Base-by-base conservation (phyloP, 2,113 vertebrate genomes). In the Synodontis membranacea region DNA sequence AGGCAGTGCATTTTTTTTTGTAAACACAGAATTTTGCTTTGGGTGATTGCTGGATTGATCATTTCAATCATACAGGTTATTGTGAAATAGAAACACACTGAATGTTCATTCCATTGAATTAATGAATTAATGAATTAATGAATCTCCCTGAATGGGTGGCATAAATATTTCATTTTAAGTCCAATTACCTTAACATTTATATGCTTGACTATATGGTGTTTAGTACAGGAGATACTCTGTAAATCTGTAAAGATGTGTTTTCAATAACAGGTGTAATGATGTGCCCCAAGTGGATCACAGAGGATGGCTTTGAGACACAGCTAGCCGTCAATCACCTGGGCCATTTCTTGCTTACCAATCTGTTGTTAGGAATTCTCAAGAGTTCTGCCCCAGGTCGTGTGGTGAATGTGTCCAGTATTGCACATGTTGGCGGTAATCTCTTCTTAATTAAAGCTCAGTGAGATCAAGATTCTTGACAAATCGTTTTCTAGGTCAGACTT, bases 251-350 rank as follows among this genome's bases (percentile, higher is more conserved):
- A 62, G n/a, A 2, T 4, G 3, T 78, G 56, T 87, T 21, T 87
- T 10, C 21, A 76, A 34, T 66, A 44, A 84, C 86, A 96, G 95
- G 95, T 52, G 95, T 94, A 54, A 94, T 95, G 94, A 95, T 96
- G 94, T 95, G 94, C 89, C 95, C 95, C 50, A 92, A 88, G 75
- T 92, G 92, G 91, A 85, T 92, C 85, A 96, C 94, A 0, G 94
- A 95, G 66, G 94, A 96, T 2, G 94, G 95, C 0, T 95, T 93
- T 72, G 95, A 96, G 88, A 94, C 93, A n/a, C 94, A 95, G 84
- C 54, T 95, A 12, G 94, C 90, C 31, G 94, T 95, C 91, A 96
- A 95, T 91, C 95, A 95, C 83, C 88, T 95, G 76, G 94, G 94
- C 72, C 95, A 95, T 88, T 96, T 95, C 87, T 92, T 96, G 56